phyloP scores from a whole-genome alignment of 2,888 invertebrate species.

The Ephialtes manifestator region DNA sequence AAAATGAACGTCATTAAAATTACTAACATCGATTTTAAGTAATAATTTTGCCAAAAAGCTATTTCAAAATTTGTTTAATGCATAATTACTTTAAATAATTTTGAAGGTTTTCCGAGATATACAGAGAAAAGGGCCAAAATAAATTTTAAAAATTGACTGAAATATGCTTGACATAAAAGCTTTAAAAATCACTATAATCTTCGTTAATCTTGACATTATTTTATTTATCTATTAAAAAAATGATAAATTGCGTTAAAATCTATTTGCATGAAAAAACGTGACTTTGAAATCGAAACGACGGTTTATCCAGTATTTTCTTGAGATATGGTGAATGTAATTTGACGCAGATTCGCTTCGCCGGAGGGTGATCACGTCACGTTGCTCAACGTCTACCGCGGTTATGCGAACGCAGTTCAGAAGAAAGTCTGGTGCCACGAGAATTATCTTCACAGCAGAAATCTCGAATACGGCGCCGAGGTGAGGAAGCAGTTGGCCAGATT shows the following conservation, averaged over 20 bases:
- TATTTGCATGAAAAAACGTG: not conserved
- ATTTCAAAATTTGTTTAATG: too few relatives aligned
- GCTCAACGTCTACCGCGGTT: conserved; percentile 95
- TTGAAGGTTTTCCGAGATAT: too few relatives aligned
- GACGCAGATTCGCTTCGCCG: conserved; percentile 92
- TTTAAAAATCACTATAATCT: too few relatives aligned
- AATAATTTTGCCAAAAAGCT: too few relatives aligned
- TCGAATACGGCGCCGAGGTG: conserved; percentile 93
- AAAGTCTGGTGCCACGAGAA: conserved; percentile 96
- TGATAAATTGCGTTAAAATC: not conserved
- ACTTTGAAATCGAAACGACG: not conserved
- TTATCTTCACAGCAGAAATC: conserved; percentile 93
- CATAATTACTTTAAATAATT: too few relatives aligned
- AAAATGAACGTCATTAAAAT: too few relatives aligned
- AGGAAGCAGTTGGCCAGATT: conserved; percentile 91
- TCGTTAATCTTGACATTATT: not conserved
- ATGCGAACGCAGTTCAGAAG: conserved; percentile 90
- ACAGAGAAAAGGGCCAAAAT: too few relatives aligned
- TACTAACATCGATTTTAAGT: too few relatives aligned
- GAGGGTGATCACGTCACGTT: conserved; percentile 97
- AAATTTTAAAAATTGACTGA: too few relatives aligned
- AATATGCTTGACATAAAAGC: too few relatives aligned
- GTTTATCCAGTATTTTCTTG: not conserved
- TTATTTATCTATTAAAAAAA: not conserved
- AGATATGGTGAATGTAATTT: not conserved